phyloP scores from a whole-genome alignment of 2,113 vertebrate genomes.

The Spizaetus ornatus region DNA sequence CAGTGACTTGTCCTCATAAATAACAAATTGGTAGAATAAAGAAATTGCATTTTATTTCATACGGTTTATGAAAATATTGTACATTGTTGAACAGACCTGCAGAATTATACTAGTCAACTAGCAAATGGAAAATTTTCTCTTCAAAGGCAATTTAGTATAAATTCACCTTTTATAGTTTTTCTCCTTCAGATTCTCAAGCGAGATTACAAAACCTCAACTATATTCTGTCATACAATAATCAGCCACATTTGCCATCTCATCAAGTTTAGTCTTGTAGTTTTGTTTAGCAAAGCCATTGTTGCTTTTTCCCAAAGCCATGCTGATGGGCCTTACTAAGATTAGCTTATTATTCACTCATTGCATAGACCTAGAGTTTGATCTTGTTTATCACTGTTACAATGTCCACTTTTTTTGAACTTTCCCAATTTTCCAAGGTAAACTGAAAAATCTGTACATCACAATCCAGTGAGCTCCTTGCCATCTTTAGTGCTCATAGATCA shows the following conservation, averaged over 20 bases:
- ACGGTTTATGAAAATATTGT: not conserved
- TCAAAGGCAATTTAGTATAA: not conserved
- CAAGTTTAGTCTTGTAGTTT: not conserved
- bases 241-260: not conserved
- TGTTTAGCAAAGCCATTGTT: not conserved
- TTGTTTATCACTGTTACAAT: not conserved
- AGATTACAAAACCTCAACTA: not conserved
- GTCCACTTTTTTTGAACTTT: not conserved
- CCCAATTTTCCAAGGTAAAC: not conserved
- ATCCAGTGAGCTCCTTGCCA: not conserved
- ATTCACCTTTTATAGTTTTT: not conserved
- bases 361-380: not conserved
- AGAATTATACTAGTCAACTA: not conserved
- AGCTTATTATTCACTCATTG: not conserved
- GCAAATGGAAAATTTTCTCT: not conserved
- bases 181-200: not conserved
- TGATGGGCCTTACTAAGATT: not conserved
- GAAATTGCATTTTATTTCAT: not conserved
- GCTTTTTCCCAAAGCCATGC: not conserved
- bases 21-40: not conserved
- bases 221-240: not conserved
- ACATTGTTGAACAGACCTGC: not conserved
- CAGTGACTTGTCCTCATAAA: not conserved
- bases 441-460: not conserved
- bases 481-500: not conserved